These are phyloP conservation scores for Alcis repandata DNA, from an alignment of 2,888 invertebrate genomes.

Conservation along the genomic window DNA sequence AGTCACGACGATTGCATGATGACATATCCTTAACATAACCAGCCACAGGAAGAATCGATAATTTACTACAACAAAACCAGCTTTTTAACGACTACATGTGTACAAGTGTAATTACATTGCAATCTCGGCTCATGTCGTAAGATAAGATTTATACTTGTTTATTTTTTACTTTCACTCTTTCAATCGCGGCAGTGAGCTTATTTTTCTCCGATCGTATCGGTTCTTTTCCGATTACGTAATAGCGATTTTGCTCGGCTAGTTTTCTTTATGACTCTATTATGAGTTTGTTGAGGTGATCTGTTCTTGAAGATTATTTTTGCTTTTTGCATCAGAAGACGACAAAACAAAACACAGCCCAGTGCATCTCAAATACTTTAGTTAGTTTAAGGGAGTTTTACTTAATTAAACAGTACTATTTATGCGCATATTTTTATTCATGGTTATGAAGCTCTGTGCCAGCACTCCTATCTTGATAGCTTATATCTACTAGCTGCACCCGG, in stretches of 20 bases:
- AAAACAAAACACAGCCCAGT: too few species aligned
- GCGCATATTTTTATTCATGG: too few species aligned
- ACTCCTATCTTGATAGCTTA: too few species aligned
- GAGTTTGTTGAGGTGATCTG: conserved; percentile 9
- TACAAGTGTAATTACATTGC: conserved; percentile 24
- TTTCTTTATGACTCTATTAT: not conserved
- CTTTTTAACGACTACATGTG: conserved; percentile 20
- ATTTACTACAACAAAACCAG: conserved; percentile 20
- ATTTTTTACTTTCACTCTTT: conserved; percentile 63
- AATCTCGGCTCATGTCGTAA: conserved; percentile 37
- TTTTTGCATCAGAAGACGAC: too few species aligned
- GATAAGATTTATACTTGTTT: conserved; percentile 33
- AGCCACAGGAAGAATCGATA: conserved; percentile 28
- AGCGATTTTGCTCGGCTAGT: conserved; percentile 22
- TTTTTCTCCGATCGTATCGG: conserved; percentile 49
- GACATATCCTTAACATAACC: conserved; percentile 6
- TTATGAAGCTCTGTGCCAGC: too few species aligned
- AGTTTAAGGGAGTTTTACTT: too few species aligned
- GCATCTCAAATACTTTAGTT: too few species aligned
- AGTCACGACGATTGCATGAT: not conserved
- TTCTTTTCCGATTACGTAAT: conserved; percentile 52
- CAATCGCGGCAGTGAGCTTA: conserved; percentile 58
- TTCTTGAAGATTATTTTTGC: not conserved
- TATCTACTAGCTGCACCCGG: too few species aligned
- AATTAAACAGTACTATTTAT: too few species aligned